phyloP scores from a whole-genome alignment of 2,888 invertebrate species.

The Thera britannica region DNA sequence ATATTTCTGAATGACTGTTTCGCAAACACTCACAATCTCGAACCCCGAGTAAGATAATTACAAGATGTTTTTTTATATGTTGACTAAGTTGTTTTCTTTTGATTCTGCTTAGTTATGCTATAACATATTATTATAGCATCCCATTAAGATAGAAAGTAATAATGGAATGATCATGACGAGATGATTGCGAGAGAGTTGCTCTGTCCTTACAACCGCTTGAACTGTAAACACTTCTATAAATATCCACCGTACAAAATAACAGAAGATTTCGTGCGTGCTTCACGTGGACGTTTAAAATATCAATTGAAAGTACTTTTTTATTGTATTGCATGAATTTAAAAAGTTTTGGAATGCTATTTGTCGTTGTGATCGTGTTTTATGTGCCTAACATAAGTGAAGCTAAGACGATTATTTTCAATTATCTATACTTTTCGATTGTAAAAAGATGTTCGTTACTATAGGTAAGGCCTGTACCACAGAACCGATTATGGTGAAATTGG shows the following conservation, averaged over 20 bases:
- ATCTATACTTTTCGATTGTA: too few relatives aligned
- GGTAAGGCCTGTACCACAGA: too few relatives aligned
- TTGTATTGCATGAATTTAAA: background rate
- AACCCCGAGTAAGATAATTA: too few relatives aligned
- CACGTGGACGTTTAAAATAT: constrained; percentile 3
- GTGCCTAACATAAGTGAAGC: background rate
- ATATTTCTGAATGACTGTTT: too few relatives aligned
- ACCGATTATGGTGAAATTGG: too few relatives aligned
- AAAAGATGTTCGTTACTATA: too few relatives aligned
- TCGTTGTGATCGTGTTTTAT: background rate
- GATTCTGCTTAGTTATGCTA: too few relatives aligned
- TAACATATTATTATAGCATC: background rate
- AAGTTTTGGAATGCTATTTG: background rate
- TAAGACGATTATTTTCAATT: too few relatives aligned
- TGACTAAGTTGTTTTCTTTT: too few relatives aligned
- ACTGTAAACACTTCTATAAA: constrained; percentile 64
- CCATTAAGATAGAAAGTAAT: constrained; percentile 32
- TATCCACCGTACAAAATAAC: constrained; percentile 59
- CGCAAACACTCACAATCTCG: too few relatives aligned
- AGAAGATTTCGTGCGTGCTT: constrained; percentile 40
- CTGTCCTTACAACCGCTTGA: constrained; percentile 47
- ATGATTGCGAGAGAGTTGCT: constrained; percentile 34
- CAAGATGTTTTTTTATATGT: too few relatives aligned
- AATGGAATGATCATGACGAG: constrained; percentile 44
- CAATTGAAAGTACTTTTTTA: background rate